A percentile compares a stretch with the other conserved stretches of the same genome.
These are phyloP conservation scores for Potamilus streckersoni DNA, from an alignment of 1,140 invertebrate species.

Conservation along the genomic window DNA sequence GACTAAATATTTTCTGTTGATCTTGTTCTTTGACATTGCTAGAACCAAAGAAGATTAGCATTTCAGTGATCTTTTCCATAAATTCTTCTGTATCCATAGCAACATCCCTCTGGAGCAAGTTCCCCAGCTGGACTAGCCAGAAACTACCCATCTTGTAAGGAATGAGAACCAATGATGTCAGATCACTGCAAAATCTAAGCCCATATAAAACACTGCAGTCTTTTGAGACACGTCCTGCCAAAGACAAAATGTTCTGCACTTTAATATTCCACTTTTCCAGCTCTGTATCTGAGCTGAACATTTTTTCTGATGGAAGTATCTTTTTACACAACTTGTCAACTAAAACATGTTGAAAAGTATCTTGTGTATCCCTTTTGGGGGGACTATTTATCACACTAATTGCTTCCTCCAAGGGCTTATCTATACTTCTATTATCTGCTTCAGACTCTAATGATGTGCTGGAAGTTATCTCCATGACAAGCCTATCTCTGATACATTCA, in stretches of 20 bases:
- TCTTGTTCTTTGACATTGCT: too few relatives aligned
- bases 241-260: neutral
- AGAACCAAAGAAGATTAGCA: too few relatives aligned
- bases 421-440: too few relatives aligned
- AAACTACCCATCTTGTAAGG: neutral
- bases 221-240: slow-evolving; percentile 5
- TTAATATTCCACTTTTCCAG: neutral
- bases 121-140: neutral
- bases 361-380: too few relatives aligned
- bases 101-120: neutral
- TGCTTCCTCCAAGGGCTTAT: too few relatives aligned
- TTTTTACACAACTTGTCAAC: slow-evolving; percentile 1
- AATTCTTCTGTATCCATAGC: neutral
- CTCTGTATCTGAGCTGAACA: slow-evolving; percentile 1
- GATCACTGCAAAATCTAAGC: slow-evolving; percentile 8
- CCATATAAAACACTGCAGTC: neutral
- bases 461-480: too few relatives aligned
- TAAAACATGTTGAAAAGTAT: neutral
- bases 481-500: too few relatives aligned
- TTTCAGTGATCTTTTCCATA: neutral
- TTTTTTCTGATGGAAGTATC: slow-evolving; percentile 3
- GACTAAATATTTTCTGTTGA: too few relatives aligned
- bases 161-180: neutral
- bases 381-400: too few relatives aligned
- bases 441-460: too few relatives aligned